Percentiles rank a stretch among this genome's conserved stretches.
These are phyloP conservation scores for Anas flavirostris DNA, from an alignment of 2,797 vertebrate genomes.

Conservation along the genomic window DNA sequence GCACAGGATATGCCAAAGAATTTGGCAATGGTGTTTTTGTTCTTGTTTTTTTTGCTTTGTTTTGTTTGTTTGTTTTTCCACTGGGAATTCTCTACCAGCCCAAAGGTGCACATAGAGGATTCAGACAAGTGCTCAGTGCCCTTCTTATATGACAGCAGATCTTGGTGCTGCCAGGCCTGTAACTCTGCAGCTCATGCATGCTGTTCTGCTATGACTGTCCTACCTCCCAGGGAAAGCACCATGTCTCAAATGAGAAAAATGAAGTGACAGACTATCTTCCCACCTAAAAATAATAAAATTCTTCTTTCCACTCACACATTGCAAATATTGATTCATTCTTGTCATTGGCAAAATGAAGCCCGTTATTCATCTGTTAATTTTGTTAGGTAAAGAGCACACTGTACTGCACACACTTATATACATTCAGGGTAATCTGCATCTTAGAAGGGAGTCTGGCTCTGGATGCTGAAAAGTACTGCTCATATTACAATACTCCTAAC, in stretches of 20 bases:
- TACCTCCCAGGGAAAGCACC: rapidly evolving
- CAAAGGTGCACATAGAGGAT: background rate
- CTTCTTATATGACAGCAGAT: background rate
- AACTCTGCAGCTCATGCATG: rapidly evolving
- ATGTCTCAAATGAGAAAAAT: background rate
- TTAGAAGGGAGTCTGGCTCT: background rate
- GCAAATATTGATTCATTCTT: background rate
- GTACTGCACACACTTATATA: background rate
- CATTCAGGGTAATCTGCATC: background rate
- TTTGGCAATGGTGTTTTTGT: no score
- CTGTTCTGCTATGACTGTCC: background rate
- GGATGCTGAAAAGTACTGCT: background rate
- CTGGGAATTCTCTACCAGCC: background rate
- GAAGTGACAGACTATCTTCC: background rate
- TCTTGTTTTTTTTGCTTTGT: no score
- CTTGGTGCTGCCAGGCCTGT: background rate
- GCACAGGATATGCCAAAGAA: background rate
- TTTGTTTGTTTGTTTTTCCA: background rate
- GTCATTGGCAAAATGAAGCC: background rate
- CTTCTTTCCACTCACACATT: background rate
- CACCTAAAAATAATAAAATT: background rate
- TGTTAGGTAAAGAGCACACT: background rate
- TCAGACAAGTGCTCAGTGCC: background rate
- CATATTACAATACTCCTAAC: background rate
- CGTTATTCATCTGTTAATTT: background rate